Conservation (phyloP, 2,888 invertebrate species). For the Nephrocerus scutellatus region DNA sequence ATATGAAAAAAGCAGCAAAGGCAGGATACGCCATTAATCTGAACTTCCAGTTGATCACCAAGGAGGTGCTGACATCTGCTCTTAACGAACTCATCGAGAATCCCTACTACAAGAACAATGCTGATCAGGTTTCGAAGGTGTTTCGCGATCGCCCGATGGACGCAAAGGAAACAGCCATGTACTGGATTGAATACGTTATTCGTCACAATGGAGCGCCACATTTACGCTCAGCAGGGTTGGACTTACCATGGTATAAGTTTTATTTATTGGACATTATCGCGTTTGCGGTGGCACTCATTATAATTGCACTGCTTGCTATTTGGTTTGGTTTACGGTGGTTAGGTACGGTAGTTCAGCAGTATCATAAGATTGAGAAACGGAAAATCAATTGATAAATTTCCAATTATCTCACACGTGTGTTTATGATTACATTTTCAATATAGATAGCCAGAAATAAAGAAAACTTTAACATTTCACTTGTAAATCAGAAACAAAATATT, state of each 20-base stretch:
- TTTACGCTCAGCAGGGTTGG: slow-evolving; percentile 40
- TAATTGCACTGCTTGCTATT: too few relatives aligned
- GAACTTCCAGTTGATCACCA: slow-evolving; percentile 39
- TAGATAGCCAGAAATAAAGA: too few relatives aligned
- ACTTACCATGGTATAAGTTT: slow-evolving; percentile 44
- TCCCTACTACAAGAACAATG: slow-evolving; percentile 39
- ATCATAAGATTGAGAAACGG: too few relatives aligned
- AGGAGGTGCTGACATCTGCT: slow-evolving; percentile 30
- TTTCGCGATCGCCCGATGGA: slow-evolving; percentile 43
- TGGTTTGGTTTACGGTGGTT: too few relatives aligned
- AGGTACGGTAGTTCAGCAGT: too few relatives aligned
- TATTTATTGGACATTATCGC: slow-evolving; percentile 44
- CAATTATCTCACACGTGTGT: too few relatives aligned
- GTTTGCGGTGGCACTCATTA: too few relatives aligned
- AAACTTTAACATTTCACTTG: too few relatives aligned
- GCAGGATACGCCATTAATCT: slow-evolving; percentile 43
- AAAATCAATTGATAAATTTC: too few relatives aligned
- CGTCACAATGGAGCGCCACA: slow-evolving; percentile 45
- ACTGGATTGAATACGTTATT: slow-evolving; percentile 48
- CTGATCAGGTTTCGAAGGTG: slow-evolving; percentile 36
- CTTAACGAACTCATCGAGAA: slow-evolving; percentile 43
- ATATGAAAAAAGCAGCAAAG: slow-evolving; percentile 40
- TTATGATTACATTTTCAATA: too few relatives aligned
- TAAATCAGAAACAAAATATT: too few relatives aligned
- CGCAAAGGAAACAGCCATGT: slow-evolving; percentile 44